Conservation (phyloP, 1,140 invertebrate genomes). For the Spodoptera litura region DNA sequence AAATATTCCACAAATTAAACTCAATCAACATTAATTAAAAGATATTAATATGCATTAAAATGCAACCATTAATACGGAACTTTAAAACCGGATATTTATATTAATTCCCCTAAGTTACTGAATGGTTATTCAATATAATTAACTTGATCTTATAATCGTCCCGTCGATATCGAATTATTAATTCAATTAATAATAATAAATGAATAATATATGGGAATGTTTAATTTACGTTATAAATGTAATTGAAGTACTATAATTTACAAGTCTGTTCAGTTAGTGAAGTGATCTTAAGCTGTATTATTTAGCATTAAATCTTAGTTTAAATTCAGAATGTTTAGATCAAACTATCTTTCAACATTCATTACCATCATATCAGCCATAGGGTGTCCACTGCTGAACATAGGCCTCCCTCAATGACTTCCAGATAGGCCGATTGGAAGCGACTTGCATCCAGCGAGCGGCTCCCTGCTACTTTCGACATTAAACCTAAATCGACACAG, state of each 20-base stretch:
- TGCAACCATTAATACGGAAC: slow-evolving; percentile 24
- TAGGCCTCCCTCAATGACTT: no score
- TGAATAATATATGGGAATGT: not conserved
- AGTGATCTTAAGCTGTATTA: no score
- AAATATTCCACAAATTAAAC: not conserved
- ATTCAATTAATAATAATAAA: slow-evolving; percentile 11
- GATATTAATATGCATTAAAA: slow-evolving; percentile 23
- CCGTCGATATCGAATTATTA: slow-evolving; percentile 31
- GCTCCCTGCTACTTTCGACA: no score
- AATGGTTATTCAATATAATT: slow-evolving; percentile 9
- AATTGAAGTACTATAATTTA: slow-evolving; percentile 23
- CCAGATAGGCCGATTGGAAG: no score
- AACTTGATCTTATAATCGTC: slow-evolving; percentile 15
- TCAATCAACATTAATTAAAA: slow-evolving; percentile 26
- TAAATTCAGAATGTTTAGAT: no score
- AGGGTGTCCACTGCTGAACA: no score
- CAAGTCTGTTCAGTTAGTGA: not conserved
- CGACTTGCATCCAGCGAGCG: no score
- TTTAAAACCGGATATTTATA: not conserved
- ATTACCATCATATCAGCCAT: no score
- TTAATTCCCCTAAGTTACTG: slow-evolving; percentile 12
- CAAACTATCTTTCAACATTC: no score
- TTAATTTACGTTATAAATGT: slow-evolving; percentile 10
- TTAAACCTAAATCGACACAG: no score
- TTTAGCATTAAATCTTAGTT: no score